phyloP scores from a whole-genome alignment of 2,888 invertebrate genomes.

The Epirrita christyi region DNA sequence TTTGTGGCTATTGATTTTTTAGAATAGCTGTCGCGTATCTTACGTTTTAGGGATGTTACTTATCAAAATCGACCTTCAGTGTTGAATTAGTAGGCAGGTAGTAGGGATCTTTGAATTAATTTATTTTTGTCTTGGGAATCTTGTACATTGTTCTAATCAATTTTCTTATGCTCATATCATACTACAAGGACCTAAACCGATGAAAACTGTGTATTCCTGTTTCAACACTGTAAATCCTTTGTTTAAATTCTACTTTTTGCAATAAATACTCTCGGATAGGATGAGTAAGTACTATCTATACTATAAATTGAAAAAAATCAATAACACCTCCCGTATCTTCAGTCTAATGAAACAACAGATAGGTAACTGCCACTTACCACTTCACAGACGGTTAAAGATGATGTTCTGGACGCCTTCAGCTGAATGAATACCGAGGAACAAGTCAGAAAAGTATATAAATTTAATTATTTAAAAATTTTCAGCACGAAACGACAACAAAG shows the following conservation, averaged over 20 bases:
- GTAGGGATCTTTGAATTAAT: too few relatives aligned
- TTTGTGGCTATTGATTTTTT: too few relatives aligned
- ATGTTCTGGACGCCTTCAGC: slow-evolving; percentile 38
- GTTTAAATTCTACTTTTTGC: background rate
- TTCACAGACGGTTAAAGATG: slow-evolving; percentile 40
- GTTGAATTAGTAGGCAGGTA: too few relatives aligned
- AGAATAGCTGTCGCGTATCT: too few relatives aligned
- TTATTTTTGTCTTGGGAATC: too few relatives aligned
- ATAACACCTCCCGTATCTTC: slow-evolving; percentile 48
- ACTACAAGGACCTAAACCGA: background rate
- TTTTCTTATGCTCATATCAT: background rate
- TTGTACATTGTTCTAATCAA: background rate
- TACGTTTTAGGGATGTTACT: too few relatives aligned
- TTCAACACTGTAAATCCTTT: background rate
- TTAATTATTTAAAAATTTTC: slow-evolving; percentile 53
- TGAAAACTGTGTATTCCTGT: slow-evolving; percentile 6
- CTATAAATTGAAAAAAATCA: slow-evolving; percentile 58
- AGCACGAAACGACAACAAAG: slow-evolving; percentile 50
- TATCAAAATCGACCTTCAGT: too few relatives aligned
- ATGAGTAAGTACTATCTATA: slow-evolving; percentile 36
- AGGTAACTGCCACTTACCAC: slow-evolving; percentile 51
- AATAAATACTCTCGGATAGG: slow-evolving; percentile 1
- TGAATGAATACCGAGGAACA: slow-evolving; percentile 39
- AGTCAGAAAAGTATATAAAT: slow-evolving; percentile 50
- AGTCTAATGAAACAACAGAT: slow-evolving; percentile 19